These are phyloP conservation scores for Salticus scenicus DNA, from an alignment of 2,888 invertebrate species.

Conservation along the genomic window DNA sequence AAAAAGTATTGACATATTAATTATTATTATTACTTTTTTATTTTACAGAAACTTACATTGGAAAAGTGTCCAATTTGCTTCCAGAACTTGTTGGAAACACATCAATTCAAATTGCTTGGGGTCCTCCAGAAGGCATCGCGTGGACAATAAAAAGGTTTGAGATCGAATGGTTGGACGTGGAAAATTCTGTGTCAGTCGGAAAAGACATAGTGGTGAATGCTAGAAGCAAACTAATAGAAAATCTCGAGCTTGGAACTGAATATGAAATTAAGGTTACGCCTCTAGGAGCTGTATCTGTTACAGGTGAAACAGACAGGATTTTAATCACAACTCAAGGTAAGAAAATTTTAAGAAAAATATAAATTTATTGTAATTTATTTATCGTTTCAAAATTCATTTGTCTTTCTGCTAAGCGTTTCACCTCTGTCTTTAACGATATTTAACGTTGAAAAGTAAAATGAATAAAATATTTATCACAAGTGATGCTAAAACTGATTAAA, in stretches of 20 bases:
- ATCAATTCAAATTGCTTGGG: slow-evolving; percentile 30
- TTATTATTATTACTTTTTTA: too few species aligned
- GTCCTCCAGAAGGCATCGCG: slow-evolving; percentile 9
- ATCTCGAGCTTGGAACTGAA: slow-evolving; percentile 42
- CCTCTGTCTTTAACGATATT: too few species aligned
- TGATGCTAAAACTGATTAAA: too few species aligned
- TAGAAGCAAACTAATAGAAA: slow-evolving; percentile 13
- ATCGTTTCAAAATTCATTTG: too few species aligned
- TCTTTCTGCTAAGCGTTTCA: too few species aligned
- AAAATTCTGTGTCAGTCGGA: neutral
- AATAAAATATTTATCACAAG: too few species aligned
- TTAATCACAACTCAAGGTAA: slow-evolving; percentile 39
- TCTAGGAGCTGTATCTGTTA: neutral
- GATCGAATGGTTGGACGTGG: slow-evolving; percentile 12
- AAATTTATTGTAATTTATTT: too few species aligned
- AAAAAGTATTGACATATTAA: too few species aligned
- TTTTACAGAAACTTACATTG: slow-evolving; percentile 11
- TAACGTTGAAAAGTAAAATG: too few species aligned
- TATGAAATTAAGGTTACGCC: slow-evolving; percentile 37
- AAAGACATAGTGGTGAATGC: neutral
- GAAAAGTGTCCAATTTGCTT: slow-evolving; percentile 21
- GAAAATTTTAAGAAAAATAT: too few species aligned
- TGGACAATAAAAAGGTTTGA: slow-evolving; percentile 32
- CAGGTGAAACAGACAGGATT: slow-evolving; percentile 17
- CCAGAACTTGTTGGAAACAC: slow-evolving; percentile 25